phyloP scores from a whole-genome alignment of 2,888 invertebrate species.

The Ramazzottius varieornatus region DNA sequence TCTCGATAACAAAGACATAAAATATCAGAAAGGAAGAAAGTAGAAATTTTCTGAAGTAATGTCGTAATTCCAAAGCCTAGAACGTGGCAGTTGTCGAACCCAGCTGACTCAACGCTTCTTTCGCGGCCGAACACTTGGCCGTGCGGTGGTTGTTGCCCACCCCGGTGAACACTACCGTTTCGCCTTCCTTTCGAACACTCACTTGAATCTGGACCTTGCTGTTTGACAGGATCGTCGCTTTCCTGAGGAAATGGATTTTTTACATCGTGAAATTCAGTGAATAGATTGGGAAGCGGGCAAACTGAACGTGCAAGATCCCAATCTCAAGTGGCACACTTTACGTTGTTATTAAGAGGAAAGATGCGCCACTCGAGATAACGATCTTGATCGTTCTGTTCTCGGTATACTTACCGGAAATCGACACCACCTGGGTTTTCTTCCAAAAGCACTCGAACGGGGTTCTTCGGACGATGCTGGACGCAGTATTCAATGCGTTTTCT shows the following conservation, averaged over 20 bases:
- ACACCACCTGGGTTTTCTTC: constrained; percentile 13
- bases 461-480: constrained; percentile 27
- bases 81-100: background rate
- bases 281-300: too few relatives aligned
- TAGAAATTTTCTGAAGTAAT: too few relatives aligned
- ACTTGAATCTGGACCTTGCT: background rate
- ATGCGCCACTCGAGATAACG: too few relatives aligned
- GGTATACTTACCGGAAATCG: background rate
- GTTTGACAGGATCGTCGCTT: background rate
- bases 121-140: background rate
- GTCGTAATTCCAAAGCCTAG: too few relatives aligned
- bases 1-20: too few relatives aligned
- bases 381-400: too few relatives aligned
- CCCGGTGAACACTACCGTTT: background rate
- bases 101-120: background rate
- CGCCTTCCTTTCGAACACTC: background rate
- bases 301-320: too few relatives aligned
- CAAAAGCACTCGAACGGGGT: constrained; percentile 28
- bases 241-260: too few relatives aligned
- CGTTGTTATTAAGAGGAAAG: too few relatives aligned
- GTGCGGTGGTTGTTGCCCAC: background rate
- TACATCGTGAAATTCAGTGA: too few relatives aligned
- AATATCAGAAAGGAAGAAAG: too few relatives aligned
- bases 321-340: too few relatives aligned
- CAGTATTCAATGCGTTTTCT: constrained; percentile 42